Base-by-base conservation (phyloP, 2,113 vertebrate species). In the Antennarius striatus region DNA sequence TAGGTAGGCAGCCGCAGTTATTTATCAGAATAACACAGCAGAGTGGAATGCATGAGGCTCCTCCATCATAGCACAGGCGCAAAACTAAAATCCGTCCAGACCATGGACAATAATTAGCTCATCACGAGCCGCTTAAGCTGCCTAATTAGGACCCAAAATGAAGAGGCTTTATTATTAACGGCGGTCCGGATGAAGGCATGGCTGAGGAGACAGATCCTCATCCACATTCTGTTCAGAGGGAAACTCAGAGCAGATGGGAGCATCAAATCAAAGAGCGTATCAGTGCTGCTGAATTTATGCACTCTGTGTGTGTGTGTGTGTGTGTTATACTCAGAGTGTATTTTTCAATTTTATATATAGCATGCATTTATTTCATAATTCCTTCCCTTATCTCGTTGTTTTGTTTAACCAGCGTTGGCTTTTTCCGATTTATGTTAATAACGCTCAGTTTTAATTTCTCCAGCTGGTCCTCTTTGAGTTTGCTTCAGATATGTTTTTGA, bases 161-260 rank as follows among this genome's bases (percentile, higher is more conserved):
- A 43, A 48, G 45, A 39, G 56, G 50, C 68, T 77, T 74, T 73
- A 40, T 77, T 59, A 45, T 52, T 70, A 82, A 73, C 67, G 76
- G 63, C 68, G 68, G 71, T 72, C 63, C 85, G 83, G 74, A 82
- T 86, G 58, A 65, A 69, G 36, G 75, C 68, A 48, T 10, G n/a
- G 75, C 73, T 53, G 47, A 63, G 79, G 66, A 72, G 48, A 73
- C 43, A 81, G 57, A 81, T 61, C 46, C 28, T 65, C 11, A 22
- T 22, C 22, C 53, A 72, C 62, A 80, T 63, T 72, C 49, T 55
- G 68, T 43, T 78, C 30, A 63, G 61, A 63, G 69, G 63, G 79
- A 79, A 82, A 68, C 53, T 73, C 77, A 78, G 46, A 77, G 47
- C 57, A 69, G 66, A 85, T 82, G 63, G 73, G 69, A 71, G 59